These are phyloP conservation scores for Idaea biselata DNA, from an alignment of 2,888 invertebrate species.

Conservation along the genomic window DNA sequence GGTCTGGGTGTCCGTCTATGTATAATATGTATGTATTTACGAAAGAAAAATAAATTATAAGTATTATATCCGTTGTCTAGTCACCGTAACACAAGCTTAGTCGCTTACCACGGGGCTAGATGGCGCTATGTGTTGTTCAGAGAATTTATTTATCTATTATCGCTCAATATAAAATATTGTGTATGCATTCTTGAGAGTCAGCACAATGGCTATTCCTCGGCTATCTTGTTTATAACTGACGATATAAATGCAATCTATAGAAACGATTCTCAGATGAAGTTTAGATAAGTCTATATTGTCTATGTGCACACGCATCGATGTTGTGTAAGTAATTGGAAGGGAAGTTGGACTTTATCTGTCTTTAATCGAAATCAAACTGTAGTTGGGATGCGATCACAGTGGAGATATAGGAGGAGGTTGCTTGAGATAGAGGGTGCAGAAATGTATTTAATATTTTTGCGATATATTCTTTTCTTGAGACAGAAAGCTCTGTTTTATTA, in stretches of 20 bases:
- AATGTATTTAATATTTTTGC: not conserved
- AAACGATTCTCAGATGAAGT: slow-evolving; percentile 65
- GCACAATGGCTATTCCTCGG: slow-evolving; percentile 37
- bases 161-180: slow-evolving; percentile 16
- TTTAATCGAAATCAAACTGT: slow-evolving; percentile 73
- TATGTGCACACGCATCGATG: slow-evolving; percentile 48
- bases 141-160: no score
- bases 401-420: not conserved
- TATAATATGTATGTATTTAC: no score
- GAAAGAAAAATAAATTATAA: no score
- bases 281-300: slow-evolving; percentile 61
- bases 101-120: no score
- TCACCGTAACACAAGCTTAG: no score
- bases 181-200: slow-evolving; percentile 29
- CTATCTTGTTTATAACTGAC: slow-evolving; percentile 52
- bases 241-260: slow-evolving; percentile 56
- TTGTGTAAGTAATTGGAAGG: slow-evolving; percentile 73
- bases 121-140: no score
- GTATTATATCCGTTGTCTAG: no score
- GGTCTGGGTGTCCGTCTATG: no score
- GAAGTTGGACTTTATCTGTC: slow-evolving; percentile 62
- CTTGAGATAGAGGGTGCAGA: not conserved
- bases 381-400: not conserved
- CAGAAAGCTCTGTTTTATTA: not conserved
- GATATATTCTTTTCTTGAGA: not conserved